A percentile compares a stretch with the other conserved stretches of the same genome.
phyloP scores from a whole-genome alignment of 2,888 invertebrate genomes.

The Loripinus fragilis region DNA sequence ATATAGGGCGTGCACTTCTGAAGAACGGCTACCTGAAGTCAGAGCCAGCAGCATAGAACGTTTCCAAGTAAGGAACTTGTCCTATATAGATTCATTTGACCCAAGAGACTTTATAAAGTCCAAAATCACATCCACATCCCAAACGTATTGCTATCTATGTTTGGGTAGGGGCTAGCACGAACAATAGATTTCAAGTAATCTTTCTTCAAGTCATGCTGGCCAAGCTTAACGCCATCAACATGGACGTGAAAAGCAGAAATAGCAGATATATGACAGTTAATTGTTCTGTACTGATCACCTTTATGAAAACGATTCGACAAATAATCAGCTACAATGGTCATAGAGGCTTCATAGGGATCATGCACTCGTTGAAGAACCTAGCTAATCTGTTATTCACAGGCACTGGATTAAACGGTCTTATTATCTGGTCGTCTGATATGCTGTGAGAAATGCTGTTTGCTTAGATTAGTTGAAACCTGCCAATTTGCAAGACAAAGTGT shows the following conservation, averaged over 20 bases:
- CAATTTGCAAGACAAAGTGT: neutral
- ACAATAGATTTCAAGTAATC: neutral
- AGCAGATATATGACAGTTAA: neutral
- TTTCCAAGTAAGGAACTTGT: neutral
- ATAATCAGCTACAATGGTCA: neutral
- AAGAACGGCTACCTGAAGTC: neutral
- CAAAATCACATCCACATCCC: no score
- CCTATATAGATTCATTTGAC: neutral
- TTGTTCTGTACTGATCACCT: neutral
- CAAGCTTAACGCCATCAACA: neutral
- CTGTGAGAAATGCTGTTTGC: neutral
- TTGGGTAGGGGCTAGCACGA: no score
- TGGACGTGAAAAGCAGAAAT: neutral
- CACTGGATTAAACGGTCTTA: neutral
- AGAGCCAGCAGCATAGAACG: neutral
- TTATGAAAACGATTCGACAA: neutral
- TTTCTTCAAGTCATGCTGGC: neutral
- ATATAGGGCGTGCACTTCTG: neutral
- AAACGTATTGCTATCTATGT: neutral
- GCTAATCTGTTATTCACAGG: neutral
- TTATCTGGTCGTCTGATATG: neutral
- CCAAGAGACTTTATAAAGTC: neutral
- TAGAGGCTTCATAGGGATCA: neutral
- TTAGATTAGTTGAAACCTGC: neutral
- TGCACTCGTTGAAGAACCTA: neutral